Percentiles rank a stretch among this genome's conserved stretches.
These are phyloP conservation scores for Ochropleura plecta DNA, from an alignment of 2,888 invertebrate genomes.

Conservation along the genomic window DNA sequence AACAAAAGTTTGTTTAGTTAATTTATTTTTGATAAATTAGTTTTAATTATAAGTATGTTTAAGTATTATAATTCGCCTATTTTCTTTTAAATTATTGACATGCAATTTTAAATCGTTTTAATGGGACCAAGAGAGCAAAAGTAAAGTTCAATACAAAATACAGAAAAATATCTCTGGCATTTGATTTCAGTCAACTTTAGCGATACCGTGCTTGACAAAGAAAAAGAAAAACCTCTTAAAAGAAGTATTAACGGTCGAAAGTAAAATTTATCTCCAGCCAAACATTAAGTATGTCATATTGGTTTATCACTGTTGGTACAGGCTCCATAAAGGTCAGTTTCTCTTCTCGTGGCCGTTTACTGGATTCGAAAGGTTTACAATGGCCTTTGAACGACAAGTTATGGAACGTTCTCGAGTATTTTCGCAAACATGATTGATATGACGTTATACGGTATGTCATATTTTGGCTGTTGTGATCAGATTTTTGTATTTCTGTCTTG, in stretches of 20 bases:
- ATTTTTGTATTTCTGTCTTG: neutral
- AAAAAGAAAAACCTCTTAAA: slow-evolving; percentile 51
- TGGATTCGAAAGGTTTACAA: slow-evolving; percentile 69
- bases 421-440: slow-evolving; percentile 41
- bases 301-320: slow-evolving; percentile 83
- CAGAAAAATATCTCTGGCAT: slow-evolving; percentile 23
- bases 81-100: too few relatives aligned
- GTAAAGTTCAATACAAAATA: neutral
- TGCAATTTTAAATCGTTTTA: too few relatives aligned
- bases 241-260: slow-evolving; percentile 61
- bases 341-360: slow-evolving; percentile 67
- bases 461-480: slow-evolving; percentile 1
- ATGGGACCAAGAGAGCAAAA: too few relatives aligned
- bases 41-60: too few relatives aligned
- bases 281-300: slow-evolving; percentile 70
- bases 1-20: too few relatives aligned
- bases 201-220: slow-evolving; percentile 26
- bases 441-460: slow-evolving; percentile 30
- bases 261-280: slow-evolving; percentile 66
- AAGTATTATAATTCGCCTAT: too few relatives aligned
- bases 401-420: slow-evolving; percentile 30
- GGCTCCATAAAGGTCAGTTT: slow-evolving; percentile 72
- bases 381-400: slow-evolving; percentile 46
- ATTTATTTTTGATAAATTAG: too few relatives aligned
- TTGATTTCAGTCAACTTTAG: slow-evolving; percentile 44